Evolutionary conservation across 2,113 vertebrate genomes (phyloP), one percentile per base, ranked within the genome.

Genomic region (Poeciliopsis retropinna): DNA sequence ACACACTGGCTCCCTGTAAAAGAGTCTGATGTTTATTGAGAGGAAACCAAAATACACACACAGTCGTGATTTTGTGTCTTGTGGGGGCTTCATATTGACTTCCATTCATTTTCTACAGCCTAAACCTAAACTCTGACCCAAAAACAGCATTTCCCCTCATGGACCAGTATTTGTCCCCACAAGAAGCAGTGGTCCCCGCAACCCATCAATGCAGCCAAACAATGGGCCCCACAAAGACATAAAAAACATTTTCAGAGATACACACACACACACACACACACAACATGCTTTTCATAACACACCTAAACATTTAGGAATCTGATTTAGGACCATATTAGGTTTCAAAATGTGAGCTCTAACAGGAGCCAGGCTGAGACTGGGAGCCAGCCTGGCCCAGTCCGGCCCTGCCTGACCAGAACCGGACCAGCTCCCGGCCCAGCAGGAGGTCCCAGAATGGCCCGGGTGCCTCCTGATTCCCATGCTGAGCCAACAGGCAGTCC

Each of bases 251-350:
- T 34, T 34, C 39, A 44, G 3, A 66, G 57, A 76, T 73, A 83
- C 78, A 85, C 72, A 85, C 83, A 83, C 14, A 37, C 64, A 70
- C 75, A 76, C 82, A 72, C 60, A 30, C 84, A 30, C 80, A 70
- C 2, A 89, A 91, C 92, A 92, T 95, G 92, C 92, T 94, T 94
- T 93, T 94, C 88, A 93, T 95, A 95, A 94, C 87, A 86, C 91
- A 93, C 91, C 92, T 93, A 95, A 95, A 95, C 94, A 95, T 95
- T 94, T 95, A 93, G 93, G 95, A 95, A 95, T 95, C 93, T 92
- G 91, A 95, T 95, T 95, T 94, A 93, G 94, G 91, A 89, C 82
- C 85, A 87, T 95, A 94, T 94, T 92, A 92, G 84, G 92, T 95
- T 95, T 95, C 94, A 95, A 95, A 95, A 90, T 90, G 84, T 85